These are phyloP conservation scores for Papilio polyxenes DNA, from an alignment of 1,140 invertebrate genomes.

Conservation along the genomic window DNA sequence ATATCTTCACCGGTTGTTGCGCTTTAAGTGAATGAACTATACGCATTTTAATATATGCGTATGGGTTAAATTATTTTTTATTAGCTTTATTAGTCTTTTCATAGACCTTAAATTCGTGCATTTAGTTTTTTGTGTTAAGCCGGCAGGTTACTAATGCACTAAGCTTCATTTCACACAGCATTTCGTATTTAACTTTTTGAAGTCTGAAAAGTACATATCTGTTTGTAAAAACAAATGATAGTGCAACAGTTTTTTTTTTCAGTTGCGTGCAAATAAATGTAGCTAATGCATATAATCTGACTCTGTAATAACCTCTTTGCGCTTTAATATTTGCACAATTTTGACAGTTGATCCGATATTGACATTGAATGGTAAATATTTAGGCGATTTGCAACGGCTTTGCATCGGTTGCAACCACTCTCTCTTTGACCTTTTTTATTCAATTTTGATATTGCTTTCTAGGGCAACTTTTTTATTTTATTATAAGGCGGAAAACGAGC, in stretches of 20 bases:
- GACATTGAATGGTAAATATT: background rate
- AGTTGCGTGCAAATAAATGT: background rate
- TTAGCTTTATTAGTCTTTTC: too few species aligned
- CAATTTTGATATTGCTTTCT: background rate
- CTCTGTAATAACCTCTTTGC: background rate
- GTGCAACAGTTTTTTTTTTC: background rate
- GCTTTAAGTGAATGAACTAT: constrained; percentile 69
- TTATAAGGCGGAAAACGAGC: background rate
- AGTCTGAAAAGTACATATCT: background rate
- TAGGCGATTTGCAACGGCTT: background rate
- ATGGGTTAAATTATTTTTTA: background rate
- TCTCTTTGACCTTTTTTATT: background rate
- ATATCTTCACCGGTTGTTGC: constrained; percentile 52
- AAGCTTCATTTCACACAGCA: too few species aligned
- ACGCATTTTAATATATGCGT: constrained; percentile 43
- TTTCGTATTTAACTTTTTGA: too few species aligned
- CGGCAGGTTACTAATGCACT: too few species aligned
- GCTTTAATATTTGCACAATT: too few species aligned
- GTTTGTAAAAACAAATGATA: background rate
- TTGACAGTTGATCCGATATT: constrained; percentile 14
- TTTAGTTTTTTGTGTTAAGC: too few species aligned
- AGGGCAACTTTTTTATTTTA: background rate
- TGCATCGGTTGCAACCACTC: background rate
- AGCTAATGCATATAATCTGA: too few species aligned
- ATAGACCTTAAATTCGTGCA: too few species aligned